Evolutionary conservation across 2,797 vertebrate genomes (phyloP), one percentile per base, ranked within the genome.

Genomic region (Chloroceryle inda): DNA sequence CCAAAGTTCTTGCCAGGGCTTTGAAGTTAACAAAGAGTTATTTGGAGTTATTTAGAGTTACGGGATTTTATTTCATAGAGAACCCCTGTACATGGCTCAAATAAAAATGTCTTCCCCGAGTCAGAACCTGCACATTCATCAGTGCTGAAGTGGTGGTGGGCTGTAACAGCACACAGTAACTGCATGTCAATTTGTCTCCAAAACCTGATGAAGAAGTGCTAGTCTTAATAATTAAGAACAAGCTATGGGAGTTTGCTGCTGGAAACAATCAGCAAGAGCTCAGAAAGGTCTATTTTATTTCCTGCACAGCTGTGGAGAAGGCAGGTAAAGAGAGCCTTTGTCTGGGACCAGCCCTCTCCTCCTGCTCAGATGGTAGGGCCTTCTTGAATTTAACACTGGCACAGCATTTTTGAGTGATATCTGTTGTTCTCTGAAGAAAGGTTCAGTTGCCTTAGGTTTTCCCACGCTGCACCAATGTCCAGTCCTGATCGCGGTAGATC

Each of bases 1-100:
- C 85, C 86, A 78, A 38, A 89, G 58, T 50, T 91, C 53, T 93
- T 53, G 78, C 88, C 92, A 88, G 81, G 64, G 14, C 95, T 97
- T 94, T 96, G 94, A 97, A 97, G 92, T 92, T 94, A 93, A 87
- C 80, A 92, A 92, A 90, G 78, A 91, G 56, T 88, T 96, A 89
- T 92, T 93, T 85, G 58, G 69, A 74, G 69, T 88, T 96, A 89
- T 93, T 93, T 88, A 58, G 62, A 74, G 69, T 82, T 64, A 40
- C 45, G 40, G 84, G 61, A 49, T 76, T 92, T 93, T 84, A 84
- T 92, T 96, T 92, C 71, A 52, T 53, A 56, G 47, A 58, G 75
- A 64, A 69, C 11, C 31, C 49, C 62, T 83, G n/a, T 45, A 21
- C 62, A 20, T 15, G 35, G 84, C 50, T 93, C 31, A 29, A 78